A percentile compares a stretch with the other conserved stretches of the same genome.
Conservation (phyloP, 2,797 vertebrate species). For the Enteromius anoplus region DNA sequence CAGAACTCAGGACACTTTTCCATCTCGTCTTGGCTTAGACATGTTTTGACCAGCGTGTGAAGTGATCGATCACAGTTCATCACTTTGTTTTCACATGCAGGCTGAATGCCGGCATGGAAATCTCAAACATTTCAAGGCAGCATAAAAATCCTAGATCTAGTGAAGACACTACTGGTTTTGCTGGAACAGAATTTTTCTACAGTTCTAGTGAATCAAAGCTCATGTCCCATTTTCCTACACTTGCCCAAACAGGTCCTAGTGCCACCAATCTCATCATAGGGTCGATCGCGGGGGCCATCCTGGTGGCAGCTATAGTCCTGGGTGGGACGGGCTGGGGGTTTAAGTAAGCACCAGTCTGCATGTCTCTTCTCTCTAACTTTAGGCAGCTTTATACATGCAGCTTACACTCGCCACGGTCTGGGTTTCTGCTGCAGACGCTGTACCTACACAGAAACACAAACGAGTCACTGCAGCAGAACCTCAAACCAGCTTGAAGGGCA, state of each 20-base stretch:
- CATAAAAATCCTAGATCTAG: background rate
- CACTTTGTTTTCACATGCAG: background rate
- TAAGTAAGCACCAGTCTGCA: constrained; percentile 98
- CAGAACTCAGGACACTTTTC: too few relatives aligned
- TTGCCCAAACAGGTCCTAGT: constrained; percentile 96
- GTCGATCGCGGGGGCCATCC: constrained; percentile 99
- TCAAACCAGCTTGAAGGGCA: constrained; percentile 90
- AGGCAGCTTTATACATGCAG: constrained; percentile 90
- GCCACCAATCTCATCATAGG: constrained; percentile 99
- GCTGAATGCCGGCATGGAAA: background rate
- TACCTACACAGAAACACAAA: constrained; percentile 44
- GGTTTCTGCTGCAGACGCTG: constrained; percentile 91
- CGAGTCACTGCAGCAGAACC: constrained; percentile 92
- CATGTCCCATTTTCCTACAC: constrained; percentile 72
- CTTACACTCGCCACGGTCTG: constrained; percentile 91
- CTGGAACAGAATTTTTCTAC: background rate
- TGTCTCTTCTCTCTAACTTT: constrained; percentile 84
- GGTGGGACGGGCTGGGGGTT: constrained; percentile 99
- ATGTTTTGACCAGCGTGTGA: too few relatives aligned
- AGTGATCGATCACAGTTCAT: background rate
- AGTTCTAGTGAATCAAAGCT: background rate
- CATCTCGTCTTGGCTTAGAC: too few relatives aligned
- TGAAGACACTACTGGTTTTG: background rate
- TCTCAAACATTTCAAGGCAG: background rate
- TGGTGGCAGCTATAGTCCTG: constrained; percentile 99